Percentiles rank a stretch among this genome's conserved stretches.
These are phyloP conservation scores for Megaustenia siamemsis DNA, from an alignment of 2,888 invertebrate species.

Conservation along the genomic window DNA sequence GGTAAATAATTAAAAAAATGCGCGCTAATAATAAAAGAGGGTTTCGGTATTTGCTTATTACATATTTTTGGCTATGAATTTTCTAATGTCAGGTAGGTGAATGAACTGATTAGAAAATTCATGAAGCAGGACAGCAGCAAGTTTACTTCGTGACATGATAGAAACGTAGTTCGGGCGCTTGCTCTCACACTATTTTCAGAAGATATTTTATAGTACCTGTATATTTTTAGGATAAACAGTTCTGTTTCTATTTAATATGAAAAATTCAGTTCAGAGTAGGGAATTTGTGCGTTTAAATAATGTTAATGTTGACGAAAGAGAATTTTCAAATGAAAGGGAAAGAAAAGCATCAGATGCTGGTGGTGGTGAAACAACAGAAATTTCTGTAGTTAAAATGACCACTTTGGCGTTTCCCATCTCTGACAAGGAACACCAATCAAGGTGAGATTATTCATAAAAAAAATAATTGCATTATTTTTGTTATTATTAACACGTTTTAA, in stretches of 20 bases:
- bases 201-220: too few relatives aligned
- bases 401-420: background rate
- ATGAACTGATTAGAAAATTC: background rate
- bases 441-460: background rate
- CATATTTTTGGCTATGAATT: background rate
- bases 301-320: background rate
- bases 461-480: background rate
- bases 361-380: background rate
- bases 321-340: background rate
- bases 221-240: too few relatives aligned
- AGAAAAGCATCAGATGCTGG: background rate
- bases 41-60: background rate
- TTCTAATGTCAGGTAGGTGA: background rate
- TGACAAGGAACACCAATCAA: background rate
- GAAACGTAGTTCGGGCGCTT: too few relatives aligned
- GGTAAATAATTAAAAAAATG: too few relatives aligned
- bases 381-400: background rate
- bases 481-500: background rate
- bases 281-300: background rate
- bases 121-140: background rate
- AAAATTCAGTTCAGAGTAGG: background rate
- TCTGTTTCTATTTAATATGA: background rate
- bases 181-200: too few relatives aligned
- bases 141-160: too few relatives aligned
- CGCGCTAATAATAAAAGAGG: too few relatives aligned